Base-by-base conservation (phyloP, 1,140 invertebrate species). In the Drosophila ercepeae region DNA sequence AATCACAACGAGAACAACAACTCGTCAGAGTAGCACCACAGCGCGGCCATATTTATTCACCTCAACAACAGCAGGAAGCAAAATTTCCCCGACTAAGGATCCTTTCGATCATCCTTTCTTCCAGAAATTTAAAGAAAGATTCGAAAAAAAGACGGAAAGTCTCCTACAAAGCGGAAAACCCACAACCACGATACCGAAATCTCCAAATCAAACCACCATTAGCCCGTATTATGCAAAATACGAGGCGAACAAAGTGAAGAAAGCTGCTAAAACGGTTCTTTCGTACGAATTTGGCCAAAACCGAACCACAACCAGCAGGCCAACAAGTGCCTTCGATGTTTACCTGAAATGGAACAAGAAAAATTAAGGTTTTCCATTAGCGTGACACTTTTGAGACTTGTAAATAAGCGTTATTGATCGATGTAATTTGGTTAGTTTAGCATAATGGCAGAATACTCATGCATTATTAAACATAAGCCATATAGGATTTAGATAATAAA, bases 41-140 rank as follows among this genome's bases (percentile, higher is more conserved):
- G 77, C 82, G 4, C 49, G 58, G 6, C 77, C 83, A 8, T 88
- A 86, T 42, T 34, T 86, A n/a, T 82, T 86, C 29, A 82, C 68
- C 11, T 64, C 77, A 7, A 70, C 55, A 0, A 34, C 42, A 27
- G 65, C 58, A 48, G 78, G 67, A 25, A 41, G n/a, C 9, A 74
- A 36, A 11, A 74, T 45, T 32, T 32, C 14, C 13, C 57, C 55
- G 0, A 71, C 77, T 23, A 51, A 45, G 18, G 49, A 70, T 64
- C 82, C 82, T 9, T 86, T 86, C n/a, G 48, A 52, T 34, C 82
- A 86, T 68, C 82, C 82, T 14, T 86, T 86, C 53, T 86, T 86
- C 42, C 73, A 63, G 1, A 88, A 88, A 48, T 86, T 64, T 21
- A 86, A 82, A 29, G 53, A 52, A 0, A 49, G n/a, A 9, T 86